Percentiles rank a stretch among this genome's conserved stretches.
Conservation (phyloP, 2,113 vertebrate genomes). For the Elanoides forficatus region DNA sequence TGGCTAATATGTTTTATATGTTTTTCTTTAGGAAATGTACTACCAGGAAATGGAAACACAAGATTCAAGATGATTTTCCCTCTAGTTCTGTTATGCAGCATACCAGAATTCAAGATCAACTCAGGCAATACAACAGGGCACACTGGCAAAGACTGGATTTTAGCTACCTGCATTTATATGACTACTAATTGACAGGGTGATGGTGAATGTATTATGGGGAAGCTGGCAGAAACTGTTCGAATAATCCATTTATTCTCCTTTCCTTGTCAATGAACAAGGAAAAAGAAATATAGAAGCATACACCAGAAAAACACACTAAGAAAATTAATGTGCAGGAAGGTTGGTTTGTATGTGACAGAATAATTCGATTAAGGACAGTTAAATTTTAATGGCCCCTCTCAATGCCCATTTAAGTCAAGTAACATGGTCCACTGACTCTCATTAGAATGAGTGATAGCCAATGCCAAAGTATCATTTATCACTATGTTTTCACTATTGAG, state of each 20-base stretch:
- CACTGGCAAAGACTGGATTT: background rate
- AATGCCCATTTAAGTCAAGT: background rate
- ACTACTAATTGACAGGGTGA: background rate
- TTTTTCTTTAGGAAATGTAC: background rate
- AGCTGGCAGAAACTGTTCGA: background rate
- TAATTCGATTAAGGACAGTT: background rate
- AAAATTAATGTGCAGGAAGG: background rate
- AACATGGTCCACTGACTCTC: background rate
- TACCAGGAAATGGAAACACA: background rate
- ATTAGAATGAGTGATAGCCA: background rate
- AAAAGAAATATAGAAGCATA: background rate
- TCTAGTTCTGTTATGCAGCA: background rate
- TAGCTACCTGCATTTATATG: background rate
- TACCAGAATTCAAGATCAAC: background rate
- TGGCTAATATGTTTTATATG: fast-evolving
- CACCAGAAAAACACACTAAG: background rate
- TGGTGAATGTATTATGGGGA: background rate
- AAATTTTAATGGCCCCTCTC: background rate
- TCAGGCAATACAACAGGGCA: background rate
- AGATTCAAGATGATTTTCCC: background rate
- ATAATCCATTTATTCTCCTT: background rate
- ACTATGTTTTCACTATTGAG: background rate
- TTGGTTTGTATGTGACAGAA: background rate
- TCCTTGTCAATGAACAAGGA: background rate
- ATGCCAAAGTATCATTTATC: background rate